phyloP scores from a whole-genome alignment of 2,888 invertebrate genomes.

The Microchrysa polita region DNA sequence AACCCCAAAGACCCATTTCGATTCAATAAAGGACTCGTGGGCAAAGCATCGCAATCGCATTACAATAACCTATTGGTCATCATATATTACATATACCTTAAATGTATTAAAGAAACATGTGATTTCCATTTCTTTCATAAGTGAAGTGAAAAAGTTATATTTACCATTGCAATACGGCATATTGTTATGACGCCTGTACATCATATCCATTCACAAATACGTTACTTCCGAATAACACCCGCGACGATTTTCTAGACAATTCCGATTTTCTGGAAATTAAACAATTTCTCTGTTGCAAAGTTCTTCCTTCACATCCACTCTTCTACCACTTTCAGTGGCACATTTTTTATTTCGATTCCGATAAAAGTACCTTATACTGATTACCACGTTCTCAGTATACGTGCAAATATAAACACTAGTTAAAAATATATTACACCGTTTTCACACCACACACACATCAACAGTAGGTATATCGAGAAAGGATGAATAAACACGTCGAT shows the following conservation, averaged over 20 bases:
- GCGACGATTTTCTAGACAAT: too few relatives aligned
- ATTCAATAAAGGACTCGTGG: too few relatives aligned
- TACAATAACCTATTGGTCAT: too few relatives aligned
- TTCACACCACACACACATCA: conserved; percentile 10
- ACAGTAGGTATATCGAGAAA: conserved; percentile 5
- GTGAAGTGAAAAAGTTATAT: too few relatives aligned
- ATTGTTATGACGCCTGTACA: conserved; percentile 64
- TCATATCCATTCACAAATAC: conserved; percentile 59
- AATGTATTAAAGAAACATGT: too few relatives aligned
- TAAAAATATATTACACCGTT: background rate
- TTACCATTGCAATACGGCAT: conserved; percentile 65
- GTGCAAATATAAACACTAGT: conserved; percentile 26
- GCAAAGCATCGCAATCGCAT: too few relatives aligned
- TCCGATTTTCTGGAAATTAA: too few relatives aligned
- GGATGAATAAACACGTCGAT: background rate
- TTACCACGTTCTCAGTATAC: conserved; percentile 11
- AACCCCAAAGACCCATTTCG: too few relatives aligned
- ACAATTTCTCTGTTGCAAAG: background rate
- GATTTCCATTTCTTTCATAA: too few relatives aligned
- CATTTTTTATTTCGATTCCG: background rate
- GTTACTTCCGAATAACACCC: conserved; percentile 52
- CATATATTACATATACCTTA: too few relatives aligned
- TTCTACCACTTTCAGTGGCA: background rate
- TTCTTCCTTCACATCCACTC: background rate
- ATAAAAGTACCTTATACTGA: background rate